Evolutionary conservation across 2,113 vertebrate species (phyloP), one percentile per base, ranked within the genome.

Genomic region (Pandion haliaetus): DNA sequence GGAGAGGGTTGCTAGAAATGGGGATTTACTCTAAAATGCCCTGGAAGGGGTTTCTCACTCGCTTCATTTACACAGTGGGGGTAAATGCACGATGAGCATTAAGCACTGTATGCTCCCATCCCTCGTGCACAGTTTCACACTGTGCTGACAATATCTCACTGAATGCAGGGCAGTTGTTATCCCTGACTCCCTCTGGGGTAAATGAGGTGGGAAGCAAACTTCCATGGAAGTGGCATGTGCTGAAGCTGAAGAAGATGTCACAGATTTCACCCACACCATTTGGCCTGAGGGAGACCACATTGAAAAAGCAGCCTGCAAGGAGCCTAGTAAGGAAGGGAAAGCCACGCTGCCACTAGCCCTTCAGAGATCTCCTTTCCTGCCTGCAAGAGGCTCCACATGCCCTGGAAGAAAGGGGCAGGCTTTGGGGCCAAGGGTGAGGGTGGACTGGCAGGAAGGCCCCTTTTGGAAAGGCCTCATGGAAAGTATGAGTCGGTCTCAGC

Each of bases 11-110:
- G 24, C 12, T 72, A 52, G 47, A 49, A 94, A 81, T 3, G 42
- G 29, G 25, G 10, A 32, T 52, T 80, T 66, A 57, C 58, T 81
- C n/a, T 90, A 58, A 84, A 84, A 81, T 9, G 2, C 28, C 14
- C 34, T n/a, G 20, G 17, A 52, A 77, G 23, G 14, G 14, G 11
- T 84, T 72, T 62, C 79, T 78, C 15, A 15, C 12, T 79, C 4
- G 0, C 40, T 31, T 38, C 0, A 0, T 50, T 59, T 65, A 45
- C 0, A 0, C 9, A 17, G 26, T 44, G 40, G 17, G 44, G 8
- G 26, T n/a, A 36, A 67, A 65, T 9, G 21, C 18, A 47, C 34
- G 47, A 44, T n/a, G 15, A 90, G 9, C 49, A 21, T 49, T 21
- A 67, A 77, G 13, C 20, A 32, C 34, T 7, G 55, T 24, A 3